These are phyloP conservation scores for Zaprionus kolodkinae DNA, from an alignment of 1,140 invertebrate species.

Conservation along the genomic window DNA sequence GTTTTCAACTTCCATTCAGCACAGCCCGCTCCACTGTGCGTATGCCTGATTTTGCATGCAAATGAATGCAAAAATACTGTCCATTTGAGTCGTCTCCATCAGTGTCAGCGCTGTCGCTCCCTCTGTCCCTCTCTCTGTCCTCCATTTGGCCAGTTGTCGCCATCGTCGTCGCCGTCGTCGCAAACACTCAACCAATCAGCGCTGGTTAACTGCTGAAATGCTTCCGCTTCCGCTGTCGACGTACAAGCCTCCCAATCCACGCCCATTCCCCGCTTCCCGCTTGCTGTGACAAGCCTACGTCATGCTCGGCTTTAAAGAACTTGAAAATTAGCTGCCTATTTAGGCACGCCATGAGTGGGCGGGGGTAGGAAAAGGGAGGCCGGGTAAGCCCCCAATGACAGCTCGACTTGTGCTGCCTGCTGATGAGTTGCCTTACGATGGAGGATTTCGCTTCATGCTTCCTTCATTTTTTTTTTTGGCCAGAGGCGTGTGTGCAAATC, in stretches of 20 bases:
- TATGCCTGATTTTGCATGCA: constrained; percentile 73
- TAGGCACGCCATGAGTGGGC: constrained; percentile 61
- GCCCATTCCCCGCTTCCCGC: no score
- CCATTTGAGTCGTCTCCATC: constrained; percentile 68
- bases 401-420: constrained; percentile 39
- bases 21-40: constrained; percentile 46
- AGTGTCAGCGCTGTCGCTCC: constrained; percentile 20
- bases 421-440: constrained; percentile 57
- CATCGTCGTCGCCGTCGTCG: not conserved
- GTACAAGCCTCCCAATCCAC: constrained; percentile 15
- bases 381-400: not conserved
- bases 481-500: constrained; percentile 62
- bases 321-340: constrained; percentile 82
- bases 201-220: constrained; percentile 80
- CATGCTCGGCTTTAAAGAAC: constrained; percentile 69
- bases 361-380: no score
- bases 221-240: constrained; percentile 71
- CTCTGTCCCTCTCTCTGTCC: not conserved
- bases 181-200: constrained; percentile 81
- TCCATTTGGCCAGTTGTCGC: not conserved
- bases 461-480: constrained; percentile 36
- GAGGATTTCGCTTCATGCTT: constrained; percentile 31
- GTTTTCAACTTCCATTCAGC: not conserved
- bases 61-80: constrained; percentile 79
- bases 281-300: constrained; percentile 63